Percentiles rank a stretch among this genome's conserved stretches.
These are phyloP conservation scores for Acestrorhynchus altus DNA, from an alignment of 2,797 vertebrate genomes.

Conservation along the genomic window DNA sequence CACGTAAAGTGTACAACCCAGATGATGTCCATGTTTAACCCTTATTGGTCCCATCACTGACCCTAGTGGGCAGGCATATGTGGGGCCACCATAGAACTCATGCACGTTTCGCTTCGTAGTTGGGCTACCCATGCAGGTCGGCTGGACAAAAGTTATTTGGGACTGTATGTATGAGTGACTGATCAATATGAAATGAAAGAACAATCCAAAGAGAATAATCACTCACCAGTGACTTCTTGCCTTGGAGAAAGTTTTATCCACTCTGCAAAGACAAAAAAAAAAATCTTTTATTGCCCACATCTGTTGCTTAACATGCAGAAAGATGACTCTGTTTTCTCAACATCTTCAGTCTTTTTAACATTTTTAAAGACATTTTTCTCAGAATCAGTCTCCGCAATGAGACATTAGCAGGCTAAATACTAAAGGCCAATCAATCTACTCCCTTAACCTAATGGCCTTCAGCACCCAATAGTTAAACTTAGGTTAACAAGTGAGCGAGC, in stretches of 20 bases:
- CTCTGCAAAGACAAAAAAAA: constrained; percentile 65
- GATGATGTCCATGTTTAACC: too few relatives aligned
- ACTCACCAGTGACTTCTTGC: constrained; percentile 74
- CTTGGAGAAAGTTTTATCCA: constrained; percentile 75
- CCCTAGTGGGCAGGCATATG: too few relatives aligned
- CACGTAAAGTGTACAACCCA: too few relatives aligned
- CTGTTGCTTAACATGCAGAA: not conserved
- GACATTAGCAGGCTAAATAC: not conserved
- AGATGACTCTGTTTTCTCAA: not conserved
- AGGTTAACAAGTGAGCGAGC: constrained; percentile 18
- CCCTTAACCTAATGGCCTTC: constrained; percentile 9
- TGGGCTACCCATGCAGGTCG: too few relatives aligned
- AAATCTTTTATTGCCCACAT: not conserved
- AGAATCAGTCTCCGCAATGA: not conserved
- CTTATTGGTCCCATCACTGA: too few relatives aligned
- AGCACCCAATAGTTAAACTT: constrained; percentile 22
- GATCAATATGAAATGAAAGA: too few relatives aligned
- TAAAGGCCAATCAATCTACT: constrained; percentile 12
- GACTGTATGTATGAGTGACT: too few relatives aligned
- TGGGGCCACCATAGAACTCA: too few relatives aligned
- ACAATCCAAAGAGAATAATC: not conserved
- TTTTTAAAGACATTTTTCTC: not conserved
- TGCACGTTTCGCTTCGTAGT: too few relatives aligned
- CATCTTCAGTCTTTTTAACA: not conserved
- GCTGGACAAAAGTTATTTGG: too few relatives aligned